Conservation (phyloP, 2,888 invertebrate genomes). For the Lutraria lutraria region DNA sequence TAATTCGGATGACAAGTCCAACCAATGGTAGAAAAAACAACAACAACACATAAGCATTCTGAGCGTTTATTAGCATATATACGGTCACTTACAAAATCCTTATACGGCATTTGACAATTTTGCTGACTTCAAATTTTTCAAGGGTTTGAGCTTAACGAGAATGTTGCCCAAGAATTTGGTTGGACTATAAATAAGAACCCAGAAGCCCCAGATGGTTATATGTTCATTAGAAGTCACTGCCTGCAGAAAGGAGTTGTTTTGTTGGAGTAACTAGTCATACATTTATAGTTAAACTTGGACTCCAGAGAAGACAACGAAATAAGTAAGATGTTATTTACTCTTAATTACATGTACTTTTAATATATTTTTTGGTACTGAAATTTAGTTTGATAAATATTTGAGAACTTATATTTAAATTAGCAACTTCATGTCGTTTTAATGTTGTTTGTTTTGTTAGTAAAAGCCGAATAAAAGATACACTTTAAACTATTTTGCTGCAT, state of each 20-base stretch:
- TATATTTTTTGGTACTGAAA: no score
- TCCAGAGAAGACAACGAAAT: neutral
- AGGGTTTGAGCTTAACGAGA: neutral
- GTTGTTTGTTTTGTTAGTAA: no score
- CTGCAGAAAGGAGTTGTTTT: neutral
- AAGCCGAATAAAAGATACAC: no score
- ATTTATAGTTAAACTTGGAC: neutral
- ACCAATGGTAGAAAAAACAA: no score
- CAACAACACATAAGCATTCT: neutral
- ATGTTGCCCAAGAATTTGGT: neutral
- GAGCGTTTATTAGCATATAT: neutral
- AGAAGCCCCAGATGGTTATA: neutral
- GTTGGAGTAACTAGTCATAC: conserved; percentile 4
- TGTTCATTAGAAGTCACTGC: neutral
- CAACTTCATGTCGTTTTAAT: no score
- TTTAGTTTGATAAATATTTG: no score
- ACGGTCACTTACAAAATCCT: neutral
- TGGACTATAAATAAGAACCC: neutral
- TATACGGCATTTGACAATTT: neutral
- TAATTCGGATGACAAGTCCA: no score
- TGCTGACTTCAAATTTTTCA: neutral
- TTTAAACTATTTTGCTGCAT: no score
- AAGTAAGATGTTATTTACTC: neutral
- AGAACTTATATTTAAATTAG: no score
- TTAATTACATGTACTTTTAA: no score